Base-by-base conservation (phyloP, 2,888 invertebrate genomes). In the Trichogramma evanescens region DNA sequence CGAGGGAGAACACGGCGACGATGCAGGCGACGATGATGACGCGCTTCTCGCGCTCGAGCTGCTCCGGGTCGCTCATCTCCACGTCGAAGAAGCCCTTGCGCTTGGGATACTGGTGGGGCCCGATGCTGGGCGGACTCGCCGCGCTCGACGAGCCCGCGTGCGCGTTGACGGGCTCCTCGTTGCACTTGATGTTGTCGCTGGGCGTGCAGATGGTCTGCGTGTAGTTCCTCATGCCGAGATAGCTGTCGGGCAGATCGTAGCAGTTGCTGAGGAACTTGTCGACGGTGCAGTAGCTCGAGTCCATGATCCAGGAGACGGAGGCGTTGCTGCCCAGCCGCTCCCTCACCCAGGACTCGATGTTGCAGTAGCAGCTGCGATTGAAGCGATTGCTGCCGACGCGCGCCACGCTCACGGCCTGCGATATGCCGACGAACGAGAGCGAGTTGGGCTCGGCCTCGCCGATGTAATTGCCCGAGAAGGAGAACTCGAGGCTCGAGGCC, bases 241-340 rank as follows among this genome's bases (percentile, higher is more conserved):
- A 83, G 50, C 86, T 87, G 66, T 85, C 83, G 0, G 82, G 82
- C 6, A 86, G 79, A 63, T 86, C 84, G 70, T 86, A 86, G 71
- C 89, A 89, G 48, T 80, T 79, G 4, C 86, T 84, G 26, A 88
- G 77, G 49, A 82, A 75, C 59, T 82, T 73, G 56, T 80, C 81
- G 0, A 88, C 82, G 0, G 82, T 81, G 71, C 89, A 89, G 68
- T 80, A 85, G 71, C 86, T 88, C 54, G 85, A 82, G 57, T 80
- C 78, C 67, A 81, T 74, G 57, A 80, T 74, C 68, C 73, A 70
- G 56, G 80, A 76, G 38, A 82, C 81, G 26, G 79, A 75, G 38
- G 78, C 78, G 60, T 78, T 79, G 13, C 79, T 77, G n/a, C 77
- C 80, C 6, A 83, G 75, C 13, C 82, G 76, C 54, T 79, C 77